Evolutionary conservation across 2,888 invertebrate species (phyloP).

Genomic region (Stegana nigrithorax): DNA sequence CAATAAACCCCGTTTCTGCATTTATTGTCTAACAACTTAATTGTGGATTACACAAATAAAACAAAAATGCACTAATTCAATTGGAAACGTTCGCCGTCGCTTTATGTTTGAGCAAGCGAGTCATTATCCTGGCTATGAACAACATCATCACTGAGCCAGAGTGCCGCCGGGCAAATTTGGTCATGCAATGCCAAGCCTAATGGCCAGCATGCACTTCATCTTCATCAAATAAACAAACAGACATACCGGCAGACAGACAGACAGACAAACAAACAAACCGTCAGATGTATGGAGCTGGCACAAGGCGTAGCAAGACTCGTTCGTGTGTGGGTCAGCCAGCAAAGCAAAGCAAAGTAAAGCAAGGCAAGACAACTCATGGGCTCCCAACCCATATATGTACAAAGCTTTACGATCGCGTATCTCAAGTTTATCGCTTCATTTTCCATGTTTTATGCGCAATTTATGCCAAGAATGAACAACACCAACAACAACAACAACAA

Average conservation of each 20-base stretch:
- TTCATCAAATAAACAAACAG: slow-evolving; percentile 56
- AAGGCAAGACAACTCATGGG: too few species aligned
- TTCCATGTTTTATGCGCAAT: slow-evolving; percentile 64
- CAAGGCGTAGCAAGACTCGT: slow-evolving; percentile 18
- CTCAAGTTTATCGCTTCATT: slow-evolving; percentile 64
- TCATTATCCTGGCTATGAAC: neutral
- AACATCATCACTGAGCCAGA: neutral
- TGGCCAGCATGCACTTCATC: slow-evolving; percentile 61
- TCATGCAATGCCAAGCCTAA: slow-evolving; percentile 42
- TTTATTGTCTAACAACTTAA: neutral
- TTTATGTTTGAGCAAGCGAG: too few species aligned
- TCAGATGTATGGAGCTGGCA: too few species aligned
- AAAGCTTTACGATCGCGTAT: slow-evolving; percentile 64
- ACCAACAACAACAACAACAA: slow-evolving; percentile 38
- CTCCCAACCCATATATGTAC: slow-evolving; percentile 23
- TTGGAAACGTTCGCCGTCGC: too few species aligned
- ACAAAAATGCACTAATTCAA: too few species aligned
- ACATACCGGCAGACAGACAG: too few species aligned
- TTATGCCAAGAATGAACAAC: slow-evolving; percentile 48
- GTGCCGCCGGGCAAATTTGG: neutral
- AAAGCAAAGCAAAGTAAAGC: too few species aligned
- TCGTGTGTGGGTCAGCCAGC: slow-evolving; percentile 24
- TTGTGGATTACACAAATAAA: neutral
- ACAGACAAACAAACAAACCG: too few species aligned
- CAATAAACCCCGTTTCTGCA: too few species aligned